These are phyloP conservation scores for Grammomys surdaster DNA, from an alignment of 2,113 vertebrate species.

Conservation along the genomic window DNA sequence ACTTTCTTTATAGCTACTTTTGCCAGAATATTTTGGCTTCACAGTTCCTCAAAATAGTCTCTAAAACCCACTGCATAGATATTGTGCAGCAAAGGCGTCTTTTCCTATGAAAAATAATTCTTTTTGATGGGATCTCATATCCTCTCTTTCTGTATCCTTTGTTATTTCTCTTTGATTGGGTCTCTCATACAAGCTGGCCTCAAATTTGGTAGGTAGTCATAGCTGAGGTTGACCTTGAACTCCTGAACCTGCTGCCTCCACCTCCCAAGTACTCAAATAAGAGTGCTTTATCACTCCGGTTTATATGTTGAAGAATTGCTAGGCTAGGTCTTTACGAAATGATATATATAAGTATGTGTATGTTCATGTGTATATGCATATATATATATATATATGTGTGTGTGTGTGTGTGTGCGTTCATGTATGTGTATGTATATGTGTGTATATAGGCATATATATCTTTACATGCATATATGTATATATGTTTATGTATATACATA, in stretches of 20 bases:
- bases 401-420: too few species aligned
- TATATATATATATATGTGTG: background rate
- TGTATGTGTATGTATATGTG: background rate
- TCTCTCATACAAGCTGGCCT: background rate
- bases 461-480: background rate
- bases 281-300: background rate
- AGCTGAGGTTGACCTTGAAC: background rate
- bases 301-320: background rate
- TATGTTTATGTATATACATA: background rate
- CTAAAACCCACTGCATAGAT: background rate
- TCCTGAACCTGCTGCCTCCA: background rate
- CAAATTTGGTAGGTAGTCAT: background rate
- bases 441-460: background rate
- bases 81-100: background rate
- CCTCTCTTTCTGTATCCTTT: background rate
- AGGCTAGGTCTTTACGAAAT: background rate
- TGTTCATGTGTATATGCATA: background rate
- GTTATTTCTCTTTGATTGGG: background rate
- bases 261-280: background rate
- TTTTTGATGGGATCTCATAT: background rate
- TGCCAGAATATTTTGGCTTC: background rate
- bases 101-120: background rate
- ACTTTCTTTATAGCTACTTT: slow-evolving; percentile 11
- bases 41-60: background rate
- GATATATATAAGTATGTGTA: background rate